Conservation (phyloP, 2,888 invertebrate genomes). For the Tromatobia lineatoria region DNA sequence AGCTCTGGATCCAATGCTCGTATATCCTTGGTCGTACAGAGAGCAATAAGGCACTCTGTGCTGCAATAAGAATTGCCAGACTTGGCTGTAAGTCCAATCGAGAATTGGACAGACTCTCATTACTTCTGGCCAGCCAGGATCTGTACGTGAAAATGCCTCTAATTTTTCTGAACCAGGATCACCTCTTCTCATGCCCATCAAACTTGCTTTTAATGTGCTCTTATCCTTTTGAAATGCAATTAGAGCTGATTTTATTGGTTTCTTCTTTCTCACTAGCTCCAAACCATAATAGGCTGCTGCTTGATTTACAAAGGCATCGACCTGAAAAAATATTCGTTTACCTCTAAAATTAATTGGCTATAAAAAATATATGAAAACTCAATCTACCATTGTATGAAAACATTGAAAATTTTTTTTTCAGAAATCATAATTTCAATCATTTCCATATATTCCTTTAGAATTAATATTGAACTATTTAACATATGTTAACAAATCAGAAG, state of each 20-base stretch:
- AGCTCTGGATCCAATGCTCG: constrained; percentile 80
- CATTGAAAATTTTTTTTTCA: no score
- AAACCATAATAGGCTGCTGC: constrained; percentile 91
- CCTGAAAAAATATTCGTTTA: constrained; percentile 76
- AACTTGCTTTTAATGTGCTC: constrained; percentile 91
- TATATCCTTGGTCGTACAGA: constrained; percentile 95
- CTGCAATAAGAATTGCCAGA: constrained; percentile 95
- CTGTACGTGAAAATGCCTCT: constrained; percentile 92
- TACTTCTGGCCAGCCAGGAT: constrained; percentile 95
- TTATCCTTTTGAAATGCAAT: constrained; percentile 87
- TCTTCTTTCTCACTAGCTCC: constrained; percentile 89
- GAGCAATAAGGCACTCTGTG: constrained; percentile 95
- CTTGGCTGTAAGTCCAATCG: constrained; percentile 96
- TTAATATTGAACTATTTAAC: neutral
- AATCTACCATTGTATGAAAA: no score
- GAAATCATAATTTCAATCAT: no score
- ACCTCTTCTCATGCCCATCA: constrained; percentile 96
- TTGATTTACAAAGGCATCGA: constrained; percentile 93
- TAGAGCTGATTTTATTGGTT: constrained; percentile 91
- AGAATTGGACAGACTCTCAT: constrained; percentile 96
- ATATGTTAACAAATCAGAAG: neutral
- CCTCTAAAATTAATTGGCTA: no score
- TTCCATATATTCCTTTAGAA: no score
- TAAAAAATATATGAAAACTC: no score
- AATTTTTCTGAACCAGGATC: constrained; percentile 93